Evolutionary conservation across 2,113 vertebrate species (phyloP).

Genomic region (Lagenorhynchus albirostris): DNA sequence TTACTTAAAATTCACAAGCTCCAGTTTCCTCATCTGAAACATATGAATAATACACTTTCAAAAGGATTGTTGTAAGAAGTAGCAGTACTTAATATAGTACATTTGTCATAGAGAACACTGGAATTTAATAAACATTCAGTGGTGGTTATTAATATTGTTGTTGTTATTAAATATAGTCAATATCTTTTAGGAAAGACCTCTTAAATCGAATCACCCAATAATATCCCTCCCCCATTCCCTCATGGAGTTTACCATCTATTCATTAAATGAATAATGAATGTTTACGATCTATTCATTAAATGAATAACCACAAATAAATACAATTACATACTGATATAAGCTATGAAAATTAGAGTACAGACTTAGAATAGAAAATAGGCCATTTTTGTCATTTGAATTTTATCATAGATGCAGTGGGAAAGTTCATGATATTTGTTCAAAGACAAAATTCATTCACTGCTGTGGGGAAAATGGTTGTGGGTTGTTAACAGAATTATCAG

Average conservation of each 20-base stretch:
- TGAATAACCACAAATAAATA: background rate
- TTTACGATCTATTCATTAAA: background rate
- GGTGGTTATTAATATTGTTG: background rate
- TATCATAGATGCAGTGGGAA: background rate
- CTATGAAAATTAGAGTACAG: background rate
- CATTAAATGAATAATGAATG: background rate
- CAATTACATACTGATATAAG: background rate
- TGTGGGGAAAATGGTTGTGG: background rate
- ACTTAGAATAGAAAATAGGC: background rate
- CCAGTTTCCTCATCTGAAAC: background rate
- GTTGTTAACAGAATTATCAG: background rate
- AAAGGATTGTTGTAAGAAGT: background rate
- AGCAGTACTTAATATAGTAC: background rate
- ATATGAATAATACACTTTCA: background rate
- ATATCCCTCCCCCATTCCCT: background rate
- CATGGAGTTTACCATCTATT: background rate
- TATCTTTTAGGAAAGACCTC: background rate
- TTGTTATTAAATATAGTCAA: background rate
- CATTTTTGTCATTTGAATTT: background rate
- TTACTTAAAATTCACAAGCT: background rate
- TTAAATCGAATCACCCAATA: background rate
- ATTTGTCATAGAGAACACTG: background rate
- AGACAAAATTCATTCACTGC: background rate
- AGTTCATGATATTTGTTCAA: background rate
- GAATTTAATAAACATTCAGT: background rate